Percentiles rank a stretch among this genome's conserved stretches.
Conservation (phyloP, 2,888 invertebrate species). For the Bruchidius siliquastri region DNA sequence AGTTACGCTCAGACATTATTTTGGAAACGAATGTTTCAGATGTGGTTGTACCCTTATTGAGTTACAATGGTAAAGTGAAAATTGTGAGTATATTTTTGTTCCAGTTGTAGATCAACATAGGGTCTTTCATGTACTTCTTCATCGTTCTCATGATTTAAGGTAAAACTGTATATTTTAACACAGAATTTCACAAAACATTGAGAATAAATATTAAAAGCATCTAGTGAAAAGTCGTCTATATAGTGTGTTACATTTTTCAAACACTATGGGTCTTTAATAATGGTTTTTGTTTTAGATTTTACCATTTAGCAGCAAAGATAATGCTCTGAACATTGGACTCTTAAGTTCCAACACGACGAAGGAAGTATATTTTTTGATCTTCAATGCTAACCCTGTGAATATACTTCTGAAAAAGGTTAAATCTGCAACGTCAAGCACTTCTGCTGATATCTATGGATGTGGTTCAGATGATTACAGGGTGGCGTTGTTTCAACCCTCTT, state of each 20-base stretch:
- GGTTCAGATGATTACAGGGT: slow-evolving; percentile 47
- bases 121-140: no score
- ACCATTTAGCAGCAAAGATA: slow-evolving; percentile 43
- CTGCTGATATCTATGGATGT: slow-evolving; percentile 60
- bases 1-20: slow-evolving; percentile 59
- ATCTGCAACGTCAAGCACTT: slow-evolving; percentile 56
- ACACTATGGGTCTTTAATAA: neutral
- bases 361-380: slow-evolving; percentile 65
- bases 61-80: slow-evolving; percentile 68
- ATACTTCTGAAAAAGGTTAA: slow-evolving; percentile 59
- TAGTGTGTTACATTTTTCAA: neutral
- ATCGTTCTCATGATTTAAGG: no score
- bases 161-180: no score
- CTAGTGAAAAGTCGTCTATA: no score
- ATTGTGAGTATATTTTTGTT: slow-evolving; percentile 47
- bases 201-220: no score
- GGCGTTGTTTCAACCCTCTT: slow-evolving; percentile 42
- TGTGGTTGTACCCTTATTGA: slow-evolving; percentile 63
- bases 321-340: slow-evolving; percentile 59
- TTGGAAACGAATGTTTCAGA: slow-evolving; percentile 72
- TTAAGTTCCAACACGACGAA: slow-evolving; percentile 61
- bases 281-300: slow-evolving; percentile 32
- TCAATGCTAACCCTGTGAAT: slow-evolving; percentile 72
- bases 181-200: neutral
- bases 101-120: no score